Base-by-base conservation (phyloP, 2,888 invertebrate genomes). In the Cynaeus angustus region DNA sequence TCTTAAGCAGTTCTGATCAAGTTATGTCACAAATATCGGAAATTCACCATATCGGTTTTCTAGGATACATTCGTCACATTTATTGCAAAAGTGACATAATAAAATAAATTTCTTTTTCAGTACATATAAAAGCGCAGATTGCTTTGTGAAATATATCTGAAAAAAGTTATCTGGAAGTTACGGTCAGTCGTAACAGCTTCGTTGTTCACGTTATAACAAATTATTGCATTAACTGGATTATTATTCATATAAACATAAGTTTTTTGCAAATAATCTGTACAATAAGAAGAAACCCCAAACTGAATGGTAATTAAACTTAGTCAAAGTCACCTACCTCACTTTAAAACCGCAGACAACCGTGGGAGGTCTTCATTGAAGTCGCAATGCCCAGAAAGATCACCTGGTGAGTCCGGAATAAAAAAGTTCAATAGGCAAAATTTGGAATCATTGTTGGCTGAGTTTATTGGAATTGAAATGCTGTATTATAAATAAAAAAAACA, bases 301-400 rank as follows among this genome's bases (percentile, higher is more conserved):
- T 33, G 33, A 33, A 33, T 33, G n/a, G 33, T 33, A 33, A 33
- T 33, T 33, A 33, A 33, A 33, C 33, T 33, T 2, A 33, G 33
- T 33, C 33, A 33, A 33, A 9, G 3, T 33, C 33, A 33, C 33
- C 33, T 33, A 33, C 33, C 33, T 33, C 3, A 33, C 3, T 33
- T 33, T 33, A 33, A 21, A 21, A 33, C 33, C 33, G 33, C 33
- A 33, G 33, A 33, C 33, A 33, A 33, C 33, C 6, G 33, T 33
- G 33, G 33, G 33, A 33, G 33, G 33, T 33, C 33, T 33, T 33
- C 33, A 33, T 33, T 33, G 33, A 33, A 33, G 7, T 33, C 33
- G 33, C 33, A n/a, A 6, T 33, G 33, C n/a, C n/a, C 33, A n/a
- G 33, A 33, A 28, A 33, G 9, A 33, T 33, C 33, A 33, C 33